A percentile compares a stretch with the other conserved stretches of the same genome.
Evolutionary conservation across 35 echinoderm and acorn worm genomes (phyloP).

Genomic region (Lytechinus pictus): DNA sequence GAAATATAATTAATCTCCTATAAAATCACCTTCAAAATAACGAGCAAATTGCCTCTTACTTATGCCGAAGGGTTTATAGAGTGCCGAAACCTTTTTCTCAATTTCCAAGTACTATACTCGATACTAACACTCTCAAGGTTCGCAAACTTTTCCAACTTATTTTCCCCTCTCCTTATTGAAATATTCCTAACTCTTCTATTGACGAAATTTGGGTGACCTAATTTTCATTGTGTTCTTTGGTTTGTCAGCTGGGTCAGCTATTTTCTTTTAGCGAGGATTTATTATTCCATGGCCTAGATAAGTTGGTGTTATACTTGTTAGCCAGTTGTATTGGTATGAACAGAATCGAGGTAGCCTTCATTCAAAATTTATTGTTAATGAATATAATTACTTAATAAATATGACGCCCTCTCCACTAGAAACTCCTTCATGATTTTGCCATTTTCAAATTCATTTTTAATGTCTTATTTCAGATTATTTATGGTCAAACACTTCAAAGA

Average conservation of each 20-base stretch:
- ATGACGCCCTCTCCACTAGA: too few relatives aligned
- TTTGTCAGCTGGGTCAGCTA: slow-evolving; percentile 35
- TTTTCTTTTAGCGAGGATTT: slow-evolving; percentile 24
- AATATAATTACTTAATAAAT: neutral
- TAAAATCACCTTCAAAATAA: neutral
- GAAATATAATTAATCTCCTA: neutral
- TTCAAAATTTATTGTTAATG: neutral
- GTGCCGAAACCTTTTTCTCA: neutral
- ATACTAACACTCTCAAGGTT: neutral
- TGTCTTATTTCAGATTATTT: too few relatives aligned
- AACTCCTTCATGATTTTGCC: too few relatives aligned
- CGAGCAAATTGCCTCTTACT: neutral
- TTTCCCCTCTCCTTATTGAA: neutral
- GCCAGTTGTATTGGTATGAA: neutral
- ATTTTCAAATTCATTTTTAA: too few relatives aligned
- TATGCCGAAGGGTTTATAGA: neutral
- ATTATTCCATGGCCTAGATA: slow-evolving; percentile 2
- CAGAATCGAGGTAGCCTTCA: neutral
- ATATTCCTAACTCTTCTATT: slow-evolving; percentile 5
- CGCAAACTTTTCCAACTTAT: neutral
- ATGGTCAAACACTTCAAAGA: too few relatives aligned
- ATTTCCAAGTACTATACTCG: neutral
- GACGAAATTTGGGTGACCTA: slow-evolving; percentile 18
- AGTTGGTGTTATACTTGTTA: neutral
- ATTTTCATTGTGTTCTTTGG: neutral